These are phyloP conservation scores for Quadriops clusia DNA, from an alignment of 2,888 invertebrate species.

Conservation along the genomic window DNA sequence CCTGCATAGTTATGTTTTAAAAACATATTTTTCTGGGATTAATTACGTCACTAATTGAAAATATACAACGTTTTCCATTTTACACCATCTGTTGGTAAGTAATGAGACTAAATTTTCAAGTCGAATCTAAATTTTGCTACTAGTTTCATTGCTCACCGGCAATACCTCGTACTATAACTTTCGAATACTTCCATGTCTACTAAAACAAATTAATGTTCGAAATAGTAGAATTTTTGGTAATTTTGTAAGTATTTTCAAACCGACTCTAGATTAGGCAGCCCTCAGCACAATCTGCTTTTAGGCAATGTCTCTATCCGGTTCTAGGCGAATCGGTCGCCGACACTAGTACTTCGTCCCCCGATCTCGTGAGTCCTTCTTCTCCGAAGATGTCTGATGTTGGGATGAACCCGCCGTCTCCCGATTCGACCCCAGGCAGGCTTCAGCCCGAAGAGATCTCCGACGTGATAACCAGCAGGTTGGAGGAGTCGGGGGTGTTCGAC, in stretches of 20 bases:
- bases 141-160: too few species aligned
- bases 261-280: conserved; percentile 29
- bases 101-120: too few species aligned
- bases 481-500: conserved; percentile 44
- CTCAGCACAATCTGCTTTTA: conserved; percentile 32
- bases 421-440: conserved; percentile 45
- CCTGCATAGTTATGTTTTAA: too few species aligned
- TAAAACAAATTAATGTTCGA: conserved; percentile 1
- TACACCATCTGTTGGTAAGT: too few species aligned
- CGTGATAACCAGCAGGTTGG: conserved; percentile 35
- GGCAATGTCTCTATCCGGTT: conserved; percentile 39
- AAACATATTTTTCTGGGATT: too few species aligned
- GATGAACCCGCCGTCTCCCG: conserved; percentile 44
- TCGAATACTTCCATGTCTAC: too few species aligned
- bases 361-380: conserved; percentile 71
- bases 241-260: too few species aligned
- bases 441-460: conserved; percentile 37
- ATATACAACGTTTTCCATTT: too few species aligned
- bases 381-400: conserved; percentile 63
- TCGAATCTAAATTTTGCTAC: too few species aligned
- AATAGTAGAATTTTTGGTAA: conserved; percentile 10
- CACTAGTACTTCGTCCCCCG: conserved; percentile 86
- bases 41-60: too few species aligned
- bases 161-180: too few species aligned
- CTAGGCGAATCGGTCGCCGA: conserved; percentile 86